Conservation (phyloP, 2,888 invertebrate genomes). For the Lydus trimaculatus region DNA sequence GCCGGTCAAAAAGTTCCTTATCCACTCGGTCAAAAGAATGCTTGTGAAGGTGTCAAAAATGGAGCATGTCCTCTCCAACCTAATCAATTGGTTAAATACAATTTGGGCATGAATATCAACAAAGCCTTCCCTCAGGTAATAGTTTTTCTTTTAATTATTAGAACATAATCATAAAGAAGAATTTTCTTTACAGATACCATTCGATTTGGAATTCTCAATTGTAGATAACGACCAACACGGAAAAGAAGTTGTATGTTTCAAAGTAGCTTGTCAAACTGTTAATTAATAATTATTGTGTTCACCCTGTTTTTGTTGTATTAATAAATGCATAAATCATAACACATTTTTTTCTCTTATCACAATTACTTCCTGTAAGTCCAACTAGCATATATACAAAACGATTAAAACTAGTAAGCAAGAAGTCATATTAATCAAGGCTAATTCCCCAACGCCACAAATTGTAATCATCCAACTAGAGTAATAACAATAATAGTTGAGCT, state of each 20-base stretch:
- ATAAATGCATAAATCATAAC: background rate
- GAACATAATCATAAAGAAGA: too few species aligned
- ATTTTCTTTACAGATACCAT: background rate
- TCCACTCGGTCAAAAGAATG: background rate
- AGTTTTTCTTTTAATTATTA: background rate
- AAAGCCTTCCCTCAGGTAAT: background rate
- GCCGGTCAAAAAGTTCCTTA: background rate
- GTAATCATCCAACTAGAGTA: too few species aligned
- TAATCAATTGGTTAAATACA: background rate
- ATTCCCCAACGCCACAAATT: too few species aligned
- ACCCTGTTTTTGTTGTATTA: background rate
- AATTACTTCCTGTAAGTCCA: too few species aligned
- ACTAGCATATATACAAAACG: too few species aligned
- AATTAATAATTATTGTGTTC: background rate
- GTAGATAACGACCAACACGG: background rate
- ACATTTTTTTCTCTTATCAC: too few species aligned
- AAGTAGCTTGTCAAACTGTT: background rate
- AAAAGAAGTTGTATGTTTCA: background rate
- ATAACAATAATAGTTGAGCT: too few species aligned
- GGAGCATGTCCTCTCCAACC: background rate
- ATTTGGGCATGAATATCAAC: background rate
- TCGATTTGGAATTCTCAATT: background rate
- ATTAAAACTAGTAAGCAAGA: too few species aligned
- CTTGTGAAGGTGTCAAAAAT: constrained; percentile 2
- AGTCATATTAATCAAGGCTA: too few species aligned